These are phyloP conservation scores for Nasonia vitripennis DNA, from an alignment of 1,140 invertebrate genomes.

Conservation along the genomic window DNA sequence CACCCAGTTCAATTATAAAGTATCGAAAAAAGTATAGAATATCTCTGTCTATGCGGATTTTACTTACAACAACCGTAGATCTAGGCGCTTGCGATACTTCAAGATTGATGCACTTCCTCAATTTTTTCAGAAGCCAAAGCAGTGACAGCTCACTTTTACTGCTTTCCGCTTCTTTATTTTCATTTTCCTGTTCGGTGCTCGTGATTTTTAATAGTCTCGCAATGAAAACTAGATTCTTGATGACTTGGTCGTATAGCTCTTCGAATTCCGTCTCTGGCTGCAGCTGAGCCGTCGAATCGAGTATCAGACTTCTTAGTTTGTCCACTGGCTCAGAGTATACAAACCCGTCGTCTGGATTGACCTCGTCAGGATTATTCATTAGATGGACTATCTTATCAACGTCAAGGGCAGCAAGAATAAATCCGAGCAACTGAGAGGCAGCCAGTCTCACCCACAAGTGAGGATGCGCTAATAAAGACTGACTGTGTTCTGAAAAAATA, in stretches of 20 bases:
- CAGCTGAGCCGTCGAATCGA: slow-evolving; percentile 86
- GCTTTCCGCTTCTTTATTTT: slow-evolving; percentile 64
- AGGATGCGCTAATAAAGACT: slow-evolving; percentile 77
- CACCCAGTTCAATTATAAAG: neutral
- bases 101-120: slow-evolving; percentile 82
- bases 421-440: slow-evolving; percentile 84
- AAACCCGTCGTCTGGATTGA: slow-evolving; percentile 71
- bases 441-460: slow-evolving; percentile 86
- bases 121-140: slow-evolving; percentile 82
- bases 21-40: neutral
- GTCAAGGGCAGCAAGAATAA: slow-evolving; percentile 81
- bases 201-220: slow-evolving; percentile 78
- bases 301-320: slow-evolving; percentile 79
- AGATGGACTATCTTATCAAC: slow-evolving; percentile 76
- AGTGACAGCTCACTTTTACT: slow-evolving; percentile 71
- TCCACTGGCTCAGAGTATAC: slow-evolving; percentile 78
- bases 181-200: slow-evolving; percentile 67
- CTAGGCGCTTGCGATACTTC: slow-evolving; percentile 80
- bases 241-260: slow-evolving; percentile 81
- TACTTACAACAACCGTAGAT: slow-evolving; percentile 77
- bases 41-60: slow-evolving; percentile 23
- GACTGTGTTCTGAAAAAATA: slow-evolving; percentile 68
- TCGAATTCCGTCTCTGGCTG: slow-evolving; percentile 76
- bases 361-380: slow-evolving; percentile 64
- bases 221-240: slow-evolving; percentile 85